These are phyloP conservation scores for Callaeas wilsoni DNA, from an alignment of 2,113 vertebrate genomes.

Conservation along the genomic window DNA sequence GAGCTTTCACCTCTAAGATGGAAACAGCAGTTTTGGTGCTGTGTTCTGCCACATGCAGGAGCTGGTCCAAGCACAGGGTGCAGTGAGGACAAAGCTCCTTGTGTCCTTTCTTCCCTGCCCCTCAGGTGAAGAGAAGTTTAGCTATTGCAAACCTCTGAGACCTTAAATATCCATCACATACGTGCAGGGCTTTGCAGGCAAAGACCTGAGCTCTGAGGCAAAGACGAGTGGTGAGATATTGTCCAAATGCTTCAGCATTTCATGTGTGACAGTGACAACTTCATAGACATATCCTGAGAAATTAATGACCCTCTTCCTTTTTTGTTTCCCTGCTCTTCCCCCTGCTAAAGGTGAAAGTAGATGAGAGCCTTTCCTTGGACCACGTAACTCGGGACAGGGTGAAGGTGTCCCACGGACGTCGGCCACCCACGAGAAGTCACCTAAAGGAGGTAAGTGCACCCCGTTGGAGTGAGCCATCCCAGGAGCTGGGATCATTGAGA, in stretches of 20 bases:
- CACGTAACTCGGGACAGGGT: conserved; percentile 88
- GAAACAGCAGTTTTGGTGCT: background rate
- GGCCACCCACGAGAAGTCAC: conserved; percentile 91
- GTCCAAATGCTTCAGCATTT: background rate
- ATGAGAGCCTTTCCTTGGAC: conserved; percentile 83
- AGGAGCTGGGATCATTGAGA: background rate
- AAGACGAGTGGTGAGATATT: background rate
- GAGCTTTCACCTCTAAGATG: conserved; percentile 49
- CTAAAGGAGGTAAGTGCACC: conserved; percentile 85
- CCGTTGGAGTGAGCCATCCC: background rate
- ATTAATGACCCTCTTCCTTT: background rate
- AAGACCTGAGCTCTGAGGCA: background rate
- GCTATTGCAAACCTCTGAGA: background rate
- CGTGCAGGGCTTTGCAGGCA: background rate
- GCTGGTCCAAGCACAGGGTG: background rate
- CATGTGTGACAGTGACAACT: background rate
- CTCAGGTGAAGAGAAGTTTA: background rate
- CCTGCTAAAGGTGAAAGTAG: conserved; percentile 82
- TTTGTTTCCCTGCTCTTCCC: background rate
- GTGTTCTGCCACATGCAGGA: conserved; percentile 1
- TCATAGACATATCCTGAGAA: background rate
- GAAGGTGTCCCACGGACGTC: conserved; percentile 78
- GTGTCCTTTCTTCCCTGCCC: background rate
- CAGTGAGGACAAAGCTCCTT: background rate
- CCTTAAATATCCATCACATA: background rate